A percentile compares a stretch with the other conserved stretches of the same genome.
These are phyloP conservation scores for Hystrix cristata DNA, from an alignment of 2,113 vertebrate species.

Conservation along the genomic window DNA sequence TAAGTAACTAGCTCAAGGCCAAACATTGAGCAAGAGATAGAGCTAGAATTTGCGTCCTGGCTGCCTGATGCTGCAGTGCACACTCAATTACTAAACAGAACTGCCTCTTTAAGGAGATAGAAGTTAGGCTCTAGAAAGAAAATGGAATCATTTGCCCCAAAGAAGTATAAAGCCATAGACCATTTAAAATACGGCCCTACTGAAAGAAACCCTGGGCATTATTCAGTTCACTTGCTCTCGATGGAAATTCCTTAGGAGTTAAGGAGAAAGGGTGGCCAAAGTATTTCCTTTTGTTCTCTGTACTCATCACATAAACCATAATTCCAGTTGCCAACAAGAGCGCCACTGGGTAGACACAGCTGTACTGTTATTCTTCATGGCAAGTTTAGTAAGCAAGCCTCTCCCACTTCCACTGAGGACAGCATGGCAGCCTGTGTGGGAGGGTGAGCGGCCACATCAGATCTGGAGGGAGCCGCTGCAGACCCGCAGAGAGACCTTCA, in stretches of 20 bases:
- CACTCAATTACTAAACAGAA: neutral
- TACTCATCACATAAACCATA: neutral
- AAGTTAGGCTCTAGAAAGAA: neutral
- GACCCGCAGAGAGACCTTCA: neutral
- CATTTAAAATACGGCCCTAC: neutral
- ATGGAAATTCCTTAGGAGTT: neutral
- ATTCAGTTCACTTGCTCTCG: neutral
- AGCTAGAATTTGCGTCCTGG: neutral
- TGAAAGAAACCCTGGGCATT: neutral
- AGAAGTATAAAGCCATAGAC: neutral
- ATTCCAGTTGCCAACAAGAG: neutral
- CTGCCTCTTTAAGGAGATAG: neutral
- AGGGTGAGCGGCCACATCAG: neutral
- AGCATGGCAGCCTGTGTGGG: neutral
- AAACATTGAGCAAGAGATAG: neutral
- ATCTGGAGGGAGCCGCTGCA: neutral
- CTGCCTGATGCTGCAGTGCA: neutral
- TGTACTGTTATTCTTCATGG: conserved; percentile 27
- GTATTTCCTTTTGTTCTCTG: neutral
- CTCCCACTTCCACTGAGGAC: conserved; percentile 13
- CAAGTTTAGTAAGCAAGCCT: conserved; percentile 11
- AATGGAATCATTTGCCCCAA: neutral
- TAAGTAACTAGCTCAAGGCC: neutral
- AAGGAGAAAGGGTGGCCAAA: neutral
- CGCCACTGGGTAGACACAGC: neutral